phyloP scores from a whole-genome alignment of 1,140 invertebrate species.

The Patella vulgata region DNA sequence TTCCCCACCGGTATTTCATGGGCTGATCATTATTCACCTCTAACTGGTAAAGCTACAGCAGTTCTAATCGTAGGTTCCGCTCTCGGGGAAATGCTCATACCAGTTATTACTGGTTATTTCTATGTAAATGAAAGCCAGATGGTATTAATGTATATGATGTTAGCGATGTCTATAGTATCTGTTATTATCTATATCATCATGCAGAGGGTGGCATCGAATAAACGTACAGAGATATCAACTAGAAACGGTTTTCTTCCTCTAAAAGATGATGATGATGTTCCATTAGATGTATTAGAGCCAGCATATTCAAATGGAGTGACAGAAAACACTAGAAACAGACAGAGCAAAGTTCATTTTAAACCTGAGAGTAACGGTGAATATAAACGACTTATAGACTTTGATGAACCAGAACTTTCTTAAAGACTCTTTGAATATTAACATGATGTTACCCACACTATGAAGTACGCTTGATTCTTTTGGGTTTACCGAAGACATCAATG shows the following conservation, averaged over 20 bases:
- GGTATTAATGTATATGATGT: conserved; percentile 62
- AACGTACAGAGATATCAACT: background rate
- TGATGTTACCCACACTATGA: too few species aligned
- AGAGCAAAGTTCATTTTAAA: too few species aligned
- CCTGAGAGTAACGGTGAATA: too few species aligned
- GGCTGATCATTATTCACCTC: conserved; percentile 68
- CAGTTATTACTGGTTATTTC: conserved; percentile 59
- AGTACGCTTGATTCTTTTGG: too few species aligned
- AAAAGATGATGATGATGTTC: conserved; percentile 21
- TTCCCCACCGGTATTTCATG: conserved; percentile 69
- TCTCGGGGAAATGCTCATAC: conserved; percentile 68
- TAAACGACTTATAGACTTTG: too few species aligned
- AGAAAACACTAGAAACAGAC: too few species aligned
- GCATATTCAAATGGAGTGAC: too few species aligned
- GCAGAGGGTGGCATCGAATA: conserved; percentile 48
- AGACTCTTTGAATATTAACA: too few species aligned
- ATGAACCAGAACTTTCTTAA: too few species aligned
- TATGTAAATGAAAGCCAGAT: conserved; percentile 55
- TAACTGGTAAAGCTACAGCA: conserved; percentile 69
- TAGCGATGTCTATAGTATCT: conserved; percentile 46
- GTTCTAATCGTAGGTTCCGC: conserved; percentile 68
- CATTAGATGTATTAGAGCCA: conserved; percentile 30
- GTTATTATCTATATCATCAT: conserved; percentile 50
- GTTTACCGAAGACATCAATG: too few species aligned
- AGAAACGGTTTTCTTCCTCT: conserved; percentile 35